Evolutionary conservation across 1,140 invertebrate species (phyloP).

Genomic region (Euschistus heros): DNA sequence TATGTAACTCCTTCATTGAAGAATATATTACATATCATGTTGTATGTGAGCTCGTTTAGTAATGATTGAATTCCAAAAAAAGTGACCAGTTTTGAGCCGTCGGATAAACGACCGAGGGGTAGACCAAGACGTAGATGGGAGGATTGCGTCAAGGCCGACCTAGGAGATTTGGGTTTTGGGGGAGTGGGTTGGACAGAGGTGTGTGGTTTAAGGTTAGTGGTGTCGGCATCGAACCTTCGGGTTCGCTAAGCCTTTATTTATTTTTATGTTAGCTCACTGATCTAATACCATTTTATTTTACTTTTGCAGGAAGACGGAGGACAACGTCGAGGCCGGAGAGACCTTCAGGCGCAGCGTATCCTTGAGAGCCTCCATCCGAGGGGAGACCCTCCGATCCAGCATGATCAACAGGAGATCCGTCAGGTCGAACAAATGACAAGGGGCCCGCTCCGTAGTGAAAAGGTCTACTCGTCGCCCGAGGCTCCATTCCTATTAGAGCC

Average conservation of each 20-base stretch:
- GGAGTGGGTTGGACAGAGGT: no score
- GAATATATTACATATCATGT: not conserved
- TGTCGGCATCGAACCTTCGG: no score
- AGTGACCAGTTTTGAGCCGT: no score
- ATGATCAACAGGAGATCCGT: conserved; percentile 43
- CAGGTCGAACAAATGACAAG: not conserved
- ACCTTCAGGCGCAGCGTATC: conserved; percentile 35
- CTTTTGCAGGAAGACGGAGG: conserved; percentile 12
- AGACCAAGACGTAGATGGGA: no score
- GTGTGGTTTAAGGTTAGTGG: no score
- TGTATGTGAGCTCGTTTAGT: not conserved
- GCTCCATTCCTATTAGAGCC: no score
- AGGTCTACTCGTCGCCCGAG: no score
- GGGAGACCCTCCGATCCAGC: conserved; percentile 50
- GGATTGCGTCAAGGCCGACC: no score
- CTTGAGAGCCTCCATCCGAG: conserved; percentile 48
- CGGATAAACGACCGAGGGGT: no score
- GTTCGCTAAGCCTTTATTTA: not conserved
- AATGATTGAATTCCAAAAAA: no score
- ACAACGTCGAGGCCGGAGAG: conserved; percentile 14
- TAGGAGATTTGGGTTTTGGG: no score
- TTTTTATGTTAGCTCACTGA: not conserved
- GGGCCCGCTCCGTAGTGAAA: not conserved
- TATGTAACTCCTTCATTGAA: not conserved
- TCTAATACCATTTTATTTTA: no score